Evolutionary conservation across 2,888 invertebrate species (phyloP).

Genomic region (Phania funesta): DNA sequence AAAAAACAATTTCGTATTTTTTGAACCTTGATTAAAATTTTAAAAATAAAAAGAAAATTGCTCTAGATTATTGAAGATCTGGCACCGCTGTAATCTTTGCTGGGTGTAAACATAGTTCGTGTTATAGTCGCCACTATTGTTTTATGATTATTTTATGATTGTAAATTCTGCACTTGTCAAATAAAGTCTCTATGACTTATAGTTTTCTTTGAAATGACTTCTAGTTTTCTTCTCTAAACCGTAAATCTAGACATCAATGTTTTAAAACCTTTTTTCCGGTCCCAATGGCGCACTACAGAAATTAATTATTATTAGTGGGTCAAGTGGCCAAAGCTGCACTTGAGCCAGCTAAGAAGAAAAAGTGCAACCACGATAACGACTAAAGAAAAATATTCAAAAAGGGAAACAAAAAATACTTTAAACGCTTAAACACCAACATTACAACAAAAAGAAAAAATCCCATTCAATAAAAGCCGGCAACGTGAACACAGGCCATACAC

Average conservation of each 20-base stretch:
- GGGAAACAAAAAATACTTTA: slow-evolving; percentile 20
- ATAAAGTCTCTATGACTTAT: too few species aligned
- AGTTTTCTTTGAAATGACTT: too few species aligned
- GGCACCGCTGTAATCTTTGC: too few species aligned
- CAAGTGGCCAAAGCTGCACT: slow-evolving; percentile 51
- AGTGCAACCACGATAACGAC: not conserved
- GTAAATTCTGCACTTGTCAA: too few species aligned
- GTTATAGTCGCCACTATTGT: too few species aligned
- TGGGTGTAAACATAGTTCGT: too few species aligned
- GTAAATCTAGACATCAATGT: not conserved
- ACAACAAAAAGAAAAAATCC: not conserved
- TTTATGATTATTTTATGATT: too few species aligned
- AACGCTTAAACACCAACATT: slow-evolving; percentile 39
- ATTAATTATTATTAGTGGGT: slow-evolving; percentile 62
- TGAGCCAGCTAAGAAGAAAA: slow-evolving; percentile 30
- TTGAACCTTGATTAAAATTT: too few species aligned
- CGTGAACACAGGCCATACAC: not conserved
- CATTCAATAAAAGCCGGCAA: slow-evolving; percentile 27
- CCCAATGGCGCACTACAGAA: slow-evolving; percentile 40
- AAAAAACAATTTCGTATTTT: too few species aligned
- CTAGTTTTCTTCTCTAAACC: not conserved
- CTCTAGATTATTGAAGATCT: too few species aligned
- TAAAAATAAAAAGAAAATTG: too few species aligned
- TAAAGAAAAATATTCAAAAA: slow-evolving; percentile 7
- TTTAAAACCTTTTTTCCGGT: not conserved